Conservation (phyloP, 2,113 vertebrate species). For the Engraulis encrasicolus region DNA sequence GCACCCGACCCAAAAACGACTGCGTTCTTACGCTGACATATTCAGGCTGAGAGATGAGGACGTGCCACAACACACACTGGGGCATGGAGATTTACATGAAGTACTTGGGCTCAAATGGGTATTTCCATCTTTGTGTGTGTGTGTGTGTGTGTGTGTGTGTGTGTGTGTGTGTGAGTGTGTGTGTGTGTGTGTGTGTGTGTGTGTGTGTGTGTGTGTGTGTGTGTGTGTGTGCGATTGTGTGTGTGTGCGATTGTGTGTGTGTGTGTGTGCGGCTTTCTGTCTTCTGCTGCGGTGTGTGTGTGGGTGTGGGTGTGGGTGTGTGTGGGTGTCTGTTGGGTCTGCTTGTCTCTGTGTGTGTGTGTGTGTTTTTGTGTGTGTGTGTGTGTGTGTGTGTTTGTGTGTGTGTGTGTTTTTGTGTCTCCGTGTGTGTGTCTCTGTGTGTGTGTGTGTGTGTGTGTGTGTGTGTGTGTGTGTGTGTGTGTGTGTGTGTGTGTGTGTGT, state of each 20-base stretch:
- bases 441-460: not conserved
- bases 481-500: not conserved
- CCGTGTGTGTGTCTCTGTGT: too few species aligned
- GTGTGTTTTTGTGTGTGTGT: slow-evolving; percentile 8
- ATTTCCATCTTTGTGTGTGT: not conserved
- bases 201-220: slow-evolving; percentile 12
- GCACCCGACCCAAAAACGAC: too few species aligned
- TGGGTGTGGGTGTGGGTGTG: slow-evolving; percentile 26
- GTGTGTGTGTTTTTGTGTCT: not conserved
- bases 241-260: slow-evolving; percentile 26
- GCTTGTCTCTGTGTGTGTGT: not conserved
- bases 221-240: slow-evolving; percentile 17
- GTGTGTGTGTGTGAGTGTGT: slow-evolving; percentile 6
- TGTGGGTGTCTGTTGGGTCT: too few species aligned
- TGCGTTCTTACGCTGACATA: not conserved
- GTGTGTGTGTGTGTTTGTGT: slow-evolving; percentile 25
- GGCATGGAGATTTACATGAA: not conserved
- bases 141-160: not conserved
- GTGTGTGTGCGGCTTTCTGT: too few species aligned
- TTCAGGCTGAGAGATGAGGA: not conserved
- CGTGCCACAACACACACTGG: not conserved
- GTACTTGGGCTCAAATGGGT: not conserved
- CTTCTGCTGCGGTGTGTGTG: too few species aligned
- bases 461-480: not conserved
- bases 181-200: slow-evolving; percentile 25